Conservation (phyloP, 53 echinoderm and acorn worm species). For the Antedon mediterranea region DNA sequence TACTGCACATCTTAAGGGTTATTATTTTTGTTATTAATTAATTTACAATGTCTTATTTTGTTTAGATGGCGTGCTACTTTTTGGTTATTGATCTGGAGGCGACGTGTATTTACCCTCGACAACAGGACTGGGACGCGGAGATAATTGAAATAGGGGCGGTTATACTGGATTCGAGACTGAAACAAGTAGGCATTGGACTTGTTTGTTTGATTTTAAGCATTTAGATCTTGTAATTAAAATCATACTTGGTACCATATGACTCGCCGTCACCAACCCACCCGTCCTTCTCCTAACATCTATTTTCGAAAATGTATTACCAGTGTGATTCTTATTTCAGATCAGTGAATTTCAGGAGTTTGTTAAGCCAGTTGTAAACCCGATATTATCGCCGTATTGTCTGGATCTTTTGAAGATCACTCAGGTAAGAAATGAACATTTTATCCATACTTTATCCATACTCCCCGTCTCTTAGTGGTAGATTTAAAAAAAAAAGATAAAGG, state of each 20-base stretch:
- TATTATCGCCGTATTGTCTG: background rate
- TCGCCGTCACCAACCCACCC: no score
- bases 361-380: background rate
- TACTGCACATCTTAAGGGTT: no score
- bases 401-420: background rate
- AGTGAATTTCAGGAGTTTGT: background rate
- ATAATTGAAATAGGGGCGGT: background rate
- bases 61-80: background rate
- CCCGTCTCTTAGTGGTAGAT: no score
- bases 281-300: no score
- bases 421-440: background rate
- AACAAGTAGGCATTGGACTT: background rate
- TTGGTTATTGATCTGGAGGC: background rate
- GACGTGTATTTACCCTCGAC: background rate
- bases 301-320: no score
- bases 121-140: background rate
- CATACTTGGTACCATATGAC: no score
- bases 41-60: background rate
- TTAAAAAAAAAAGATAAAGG: no score
- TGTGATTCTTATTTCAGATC: background rate
- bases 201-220: no score
- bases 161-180: background rate
- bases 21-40: no score
- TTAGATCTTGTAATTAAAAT: no score
- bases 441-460: no score